A percentile compares a stretch with the other conserved stretches of the same genome.
Evolutionary conservation across 2,797 vertebrate genomes (phyloP).

Genomic region (Eulemur rubriventer): DNA sequence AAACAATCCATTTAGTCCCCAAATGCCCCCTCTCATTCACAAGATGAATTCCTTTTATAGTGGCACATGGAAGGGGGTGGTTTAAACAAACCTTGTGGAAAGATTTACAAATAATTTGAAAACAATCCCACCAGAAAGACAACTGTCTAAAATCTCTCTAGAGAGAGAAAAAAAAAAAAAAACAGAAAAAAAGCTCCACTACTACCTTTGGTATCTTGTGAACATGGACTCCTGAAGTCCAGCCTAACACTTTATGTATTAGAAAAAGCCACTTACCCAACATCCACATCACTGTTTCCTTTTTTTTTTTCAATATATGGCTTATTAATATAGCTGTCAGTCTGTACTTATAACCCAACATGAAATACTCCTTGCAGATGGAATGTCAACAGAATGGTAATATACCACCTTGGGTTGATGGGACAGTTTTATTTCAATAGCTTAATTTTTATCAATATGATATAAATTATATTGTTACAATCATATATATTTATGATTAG

Average conservation of each 20-base stretch:
- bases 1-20: not conserved
- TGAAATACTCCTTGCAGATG: constrained; percentile 2
- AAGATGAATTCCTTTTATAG: constrained; percentile 46
- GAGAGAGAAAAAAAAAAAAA: not conserved
- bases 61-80: not conserved
- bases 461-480: constrained; percentile 18
- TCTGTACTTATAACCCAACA: not conserved
- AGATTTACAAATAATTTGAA: constrained; percentile 46
- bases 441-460: constrained; percentile 49
- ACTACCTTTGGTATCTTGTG: not conserved
- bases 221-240: not conserved
- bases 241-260: not conserved
- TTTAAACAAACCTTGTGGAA: constrained; percentile 32
- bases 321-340: not conserved
- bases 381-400: constrained; percentile 1
- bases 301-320: not conserved
- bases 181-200: not conserved
- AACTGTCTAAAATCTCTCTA: constrained; percentile 19
- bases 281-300: not conserved
- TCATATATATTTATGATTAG: not conserved
- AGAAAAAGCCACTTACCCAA: not conserved
- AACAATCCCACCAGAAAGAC: constrained; percentile 32
- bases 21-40: not conserved
- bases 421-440: constrained; percentile 47
- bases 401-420: not conserved